Base-by-base conservation (phyloP, 2,113 vertebrate species). In the Furnarius figulus region DNA sequence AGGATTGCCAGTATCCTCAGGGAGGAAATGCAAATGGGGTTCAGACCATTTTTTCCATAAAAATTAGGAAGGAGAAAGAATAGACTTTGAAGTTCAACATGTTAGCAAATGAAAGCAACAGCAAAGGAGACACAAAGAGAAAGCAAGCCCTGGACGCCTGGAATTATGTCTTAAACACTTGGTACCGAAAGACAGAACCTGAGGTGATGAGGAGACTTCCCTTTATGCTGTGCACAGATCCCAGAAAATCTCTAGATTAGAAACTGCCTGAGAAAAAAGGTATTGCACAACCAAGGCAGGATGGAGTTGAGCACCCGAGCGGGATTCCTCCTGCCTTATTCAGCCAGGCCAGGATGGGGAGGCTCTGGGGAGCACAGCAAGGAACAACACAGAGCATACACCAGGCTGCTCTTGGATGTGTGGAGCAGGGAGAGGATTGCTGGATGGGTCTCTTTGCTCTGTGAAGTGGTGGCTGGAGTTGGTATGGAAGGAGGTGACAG, bases 1-100 rank as follows among this genome's bases (percentile, higher is more conserved):
- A 92, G 88, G 94, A 97, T 68, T 96, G 95, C 95, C 93, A 96
- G 90, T 96, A 95, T 94, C 95, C 95, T 95, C 92, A 70, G 96
- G 92, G 96, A 96, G 90, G 95, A 96, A 94, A 96, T 96, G 96
- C 90, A 95, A 94, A 96, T 93, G 61, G 92, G 30, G 73, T 81
- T 93, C 93, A 96, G 90, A 94, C 90, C 95, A 96, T 86, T 96
- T 96, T 94, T 95, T 94, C 96, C 95, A 94, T 96, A 96, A 97
- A 96, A 96, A 96, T 97, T 94, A 96, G 96, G 96, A 96, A 96
- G 85, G 79, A 90, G 82, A 96, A 96, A 95, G 92, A 96, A 91
- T 6, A 95, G 93, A 93, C 96, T 96, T 97, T 96, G 95, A 97
- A 96, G 96, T 96, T 94, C 71, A 95, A 93, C 87, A 93, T 96